Base-by-base conservation (phyloP, 2,888 invertebrate genomes). In the Ashinkailepas kermadecensis region DNA sequence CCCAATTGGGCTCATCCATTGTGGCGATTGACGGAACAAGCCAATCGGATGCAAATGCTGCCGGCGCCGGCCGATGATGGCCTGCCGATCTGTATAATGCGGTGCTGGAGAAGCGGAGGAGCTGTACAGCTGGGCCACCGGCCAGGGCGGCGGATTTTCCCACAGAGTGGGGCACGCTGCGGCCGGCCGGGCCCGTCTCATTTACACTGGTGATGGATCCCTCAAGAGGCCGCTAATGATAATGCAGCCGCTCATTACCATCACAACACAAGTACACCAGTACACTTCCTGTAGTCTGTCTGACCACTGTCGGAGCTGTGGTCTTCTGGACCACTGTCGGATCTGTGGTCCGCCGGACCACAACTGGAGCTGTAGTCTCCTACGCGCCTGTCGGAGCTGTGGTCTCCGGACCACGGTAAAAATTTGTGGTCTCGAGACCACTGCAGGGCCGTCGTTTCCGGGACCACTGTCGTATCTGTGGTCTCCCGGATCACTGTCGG, bases 151-250 rank as follows among this genome's bases (percentile, higher is more conserved):
- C 11, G 23, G 65, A 4, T 10, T 67, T 64, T 67, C 65, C 65
- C 65, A 67, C 65, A 7, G 64, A 18, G 23, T 23, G 65, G 65
- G 39, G 15, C 15, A 39, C 2, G 18, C 12, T 23, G 65, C 11
- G 0, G 65, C 12, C 65, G 65, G 65, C 23, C 23, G 65, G 23
- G 11, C 23, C 65, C 23, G 10, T 70, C 70, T 70, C 70, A 70
- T 70, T 70, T 70, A 70, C 70, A 70, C 70, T 23, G 12, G 23
- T 70, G 70, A 70, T 70, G 25, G 70, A 70, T 70, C 70, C 4
- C 39, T 3, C 6, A 7, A 12, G 39, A 25, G 39, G 15, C 70
- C 10, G 70, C 39, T 70, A 70, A 39, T 39, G 39, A 25, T 70
- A 70, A 70, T 70, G 39, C 70, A 25, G 39, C 67, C 1, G 39